Percentiles rank a stretch among this genome's conserved stretches.
phyloP scores from a whole-genome alignment of 2,888 invertebrate species.

The Icerya purchasi region DNA sequence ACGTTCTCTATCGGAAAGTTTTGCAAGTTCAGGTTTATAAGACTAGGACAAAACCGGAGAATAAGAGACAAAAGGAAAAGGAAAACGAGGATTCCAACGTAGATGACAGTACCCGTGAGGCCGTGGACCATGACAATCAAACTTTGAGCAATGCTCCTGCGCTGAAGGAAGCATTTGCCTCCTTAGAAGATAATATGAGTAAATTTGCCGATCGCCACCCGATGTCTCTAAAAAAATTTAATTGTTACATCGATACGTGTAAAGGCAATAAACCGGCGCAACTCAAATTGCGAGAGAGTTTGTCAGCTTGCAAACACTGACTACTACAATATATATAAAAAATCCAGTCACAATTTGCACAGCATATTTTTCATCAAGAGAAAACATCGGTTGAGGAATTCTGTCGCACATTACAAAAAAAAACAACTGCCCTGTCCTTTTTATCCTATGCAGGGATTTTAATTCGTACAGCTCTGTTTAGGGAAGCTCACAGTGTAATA shows the following conservation, averaged over 20 bases:
- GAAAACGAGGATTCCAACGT: not conserved
- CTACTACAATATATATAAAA: too few species aligned
- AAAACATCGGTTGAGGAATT: too few species aligned
- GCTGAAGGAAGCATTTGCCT: too few species aligned
- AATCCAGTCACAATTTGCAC: too few species aligned
- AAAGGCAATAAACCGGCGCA: not conserved
- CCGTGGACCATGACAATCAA: too few species aligned
- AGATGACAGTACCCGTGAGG: too few species aligned
- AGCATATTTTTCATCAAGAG: too few species aligned
- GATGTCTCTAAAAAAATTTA: not conserved
- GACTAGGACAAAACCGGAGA: not conserved
- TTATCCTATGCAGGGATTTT: not conserved
- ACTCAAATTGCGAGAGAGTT: not conserved
- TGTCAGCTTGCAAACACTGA: too few species aligned
- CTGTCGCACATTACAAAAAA: not conserved
- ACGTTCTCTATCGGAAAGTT: too few species aligned
- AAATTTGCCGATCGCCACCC: not conserved
- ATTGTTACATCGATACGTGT: not conserved
- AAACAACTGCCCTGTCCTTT: not conserved
- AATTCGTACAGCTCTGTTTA: not conserved
- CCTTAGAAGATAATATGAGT: not conserved
- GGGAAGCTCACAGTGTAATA: not conserved
- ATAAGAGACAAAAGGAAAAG: not conserved
- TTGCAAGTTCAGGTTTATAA: too few species aligned
- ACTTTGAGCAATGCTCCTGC: too few species aligned